Conservation (phyloP, 2,113 vertebrate species). For the Calyptommatus sinebrachiatus region DNA sequence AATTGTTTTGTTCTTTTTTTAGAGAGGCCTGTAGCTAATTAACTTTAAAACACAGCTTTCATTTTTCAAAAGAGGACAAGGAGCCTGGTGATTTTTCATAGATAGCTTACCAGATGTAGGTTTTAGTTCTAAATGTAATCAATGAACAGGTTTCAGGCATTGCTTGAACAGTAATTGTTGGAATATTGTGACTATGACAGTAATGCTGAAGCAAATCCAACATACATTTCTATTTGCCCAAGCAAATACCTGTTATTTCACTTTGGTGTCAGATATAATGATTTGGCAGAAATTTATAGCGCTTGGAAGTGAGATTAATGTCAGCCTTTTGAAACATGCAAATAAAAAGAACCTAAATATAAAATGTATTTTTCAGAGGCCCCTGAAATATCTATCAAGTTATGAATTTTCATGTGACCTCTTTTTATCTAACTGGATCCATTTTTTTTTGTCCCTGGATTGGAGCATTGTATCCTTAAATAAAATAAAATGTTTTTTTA, state of each 20-base stretch:
- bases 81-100: neutral
- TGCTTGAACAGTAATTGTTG: neutral
- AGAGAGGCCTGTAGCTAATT: neutral
- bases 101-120: neutral
- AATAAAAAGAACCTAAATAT: neutral
- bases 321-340: neutral
- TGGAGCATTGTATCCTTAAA: neutral
- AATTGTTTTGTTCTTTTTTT: neutral
- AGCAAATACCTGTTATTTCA: neutral
- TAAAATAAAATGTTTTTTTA: neutral
- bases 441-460: neutral
- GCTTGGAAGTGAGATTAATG: conserved; percentile 17
- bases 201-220: neutral
- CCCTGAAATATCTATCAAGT: neutral
- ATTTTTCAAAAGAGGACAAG: neutral
- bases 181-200: neutral
- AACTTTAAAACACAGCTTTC: neutral
- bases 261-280: neutral
- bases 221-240: neutral
- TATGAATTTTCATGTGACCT: neutral
- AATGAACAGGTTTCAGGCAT: neutral
- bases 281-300: neutral
- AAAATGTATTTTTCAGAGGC: neutral
- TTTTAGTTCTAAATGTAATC: neutral
- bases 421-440: neutral